These are phyloP conservation scores for Dasypolia templi DNA, from an alignment of 2,888 invertebrate genomes.

Conservation along the genomic window DNA sequence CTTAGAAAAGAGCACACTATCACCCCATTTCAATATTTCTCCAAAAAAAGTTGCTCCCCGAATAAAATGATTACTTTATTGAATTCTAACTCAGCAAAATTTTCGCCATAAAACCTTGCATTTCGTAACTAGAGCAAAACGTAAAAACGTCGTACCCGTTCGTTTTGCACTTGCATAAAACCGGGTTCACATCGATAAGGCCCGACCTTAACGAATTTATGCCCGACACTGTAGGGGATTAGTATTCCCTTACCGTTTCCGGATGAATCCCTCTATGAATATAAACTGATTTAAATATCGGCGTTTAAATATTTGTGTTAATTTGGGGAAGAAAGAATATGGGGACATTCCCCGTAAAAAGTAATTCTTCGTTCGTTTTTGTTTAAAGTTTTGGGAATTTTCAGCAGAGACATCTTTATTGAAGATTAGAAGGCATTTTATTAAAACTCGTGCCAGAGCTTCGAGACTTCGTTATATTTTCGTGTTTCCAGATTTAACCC, in stretches of 20 bases:
- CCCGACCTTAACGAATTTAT: conserved; percentile 49
- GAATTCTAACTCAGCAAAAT: conserved; percentile 4
- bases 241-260: conserved; percentile 61
- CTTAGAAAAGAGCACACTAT: not conserved
- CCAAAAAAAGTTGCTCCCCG: conserved; percentile 6
- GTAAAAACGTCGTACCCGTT: conserved; percentile 17
- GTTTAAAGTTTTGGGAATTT: too few species aligned
- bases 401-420: too few species aligned
- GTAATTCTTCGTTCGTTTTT: too few species aligned
- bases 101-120: conserved; percentile 28
- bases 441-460: not conserved
- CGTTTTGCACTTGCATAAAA: conserved; percentile 39
- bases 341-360: too few species aligned
- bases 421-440: not conserved
- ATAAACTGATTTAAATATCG: conserved; percentile 65
- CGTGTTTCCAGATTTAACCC: not conserved
- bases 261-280: conserved; percentile 64
- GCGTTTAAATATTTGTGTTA: conserved; percentile 56
- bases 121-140: conserved; percentile 30
- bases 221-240: conserved; percentile 45
- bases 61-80: conserved; percentile 22
- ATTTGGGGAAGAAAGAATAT: conserved; percentile 31
- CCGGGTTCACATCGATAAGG: conserved; percentile 39
- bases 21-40: not conserved
- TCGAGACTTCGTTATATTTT: not conserved